Conservation (phyloP, 1,140 invertebrate species). For the Drosophila funebris region DNA sequence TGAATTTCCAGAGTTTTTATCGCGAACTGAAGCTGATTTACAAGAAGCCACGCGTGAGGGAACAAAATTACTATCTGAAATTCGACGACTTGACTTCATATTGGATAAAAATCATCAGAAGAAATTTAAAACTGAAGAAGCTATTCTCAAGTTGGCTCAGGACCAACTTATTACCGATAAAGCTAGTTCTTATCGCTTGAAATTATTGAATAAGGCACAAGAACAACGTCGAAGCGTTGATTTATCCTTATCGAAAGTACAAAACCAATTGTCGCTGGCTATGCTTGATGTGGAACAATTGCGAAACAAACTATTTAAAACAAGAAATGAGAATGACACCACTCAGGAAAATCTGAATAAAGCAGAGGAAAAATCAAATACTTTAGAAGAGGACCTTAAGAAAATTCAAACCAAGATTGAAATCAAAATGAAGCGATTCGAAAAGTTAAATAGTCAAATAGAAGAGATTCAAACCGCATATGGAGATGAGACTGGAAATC, state of each 20-base stretch:
- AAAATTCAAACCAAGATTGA: slow-evolving; percentile 68
- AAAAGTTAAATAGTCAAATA: slow-evolving; percentile 63
- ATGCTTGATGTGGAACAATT: slow-evolving; percentile 87
- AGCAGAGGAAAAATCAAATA: slow-evolving; percentile 43
- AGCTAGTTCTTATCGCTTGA: slow-evolving; percentile 85
- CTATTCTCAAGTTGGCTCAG: slow-evolving; percentile 87
- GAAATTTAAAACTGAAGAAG: slow-evolving; percentile 86
- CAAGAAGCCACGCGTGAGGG: slow-evolving; percentile 84
- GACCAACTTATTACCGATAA: slow-evolving; percentile 89
- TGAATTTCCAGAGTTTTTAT: slow-evolving; percentile 85
- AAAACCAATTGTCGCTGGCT: slow-evolving; percentile 87
- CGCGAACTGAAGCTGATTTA: slow-evolving; percentile 86
- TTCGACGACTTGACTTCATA: slow-evolving; percentile 72
- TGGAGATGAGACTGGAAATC: slow-evolving; percentile 77
- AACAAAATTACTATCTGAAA: slow-evolving; percentile 53
- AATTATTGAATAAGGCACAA: slow-evolving; percentile 84
- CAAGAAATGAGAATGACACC: slow-evolving; percentile 50
- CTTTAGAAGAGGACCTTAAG: slow-evolving; percentile 50
- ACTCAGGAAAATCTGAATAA: slow-evolving; percentile 32
- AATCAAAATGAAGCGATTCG: slow-evolving; percentile 71
- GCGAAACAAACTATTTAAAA: slow-evolving; percentile 60
- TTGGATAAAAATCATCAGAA: slow-evolving; percentile 85
- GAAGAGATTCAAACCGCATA: slow-evolving; percentile 66
- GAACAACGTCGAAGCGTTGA: slow-evolving; percentile 85
- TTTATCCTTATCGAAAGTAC: slow-evolving; percentile 86